Base-by-base conservation (phyloP, 2,888 invertebrate genomes). In the Bibio marci region DNA sequence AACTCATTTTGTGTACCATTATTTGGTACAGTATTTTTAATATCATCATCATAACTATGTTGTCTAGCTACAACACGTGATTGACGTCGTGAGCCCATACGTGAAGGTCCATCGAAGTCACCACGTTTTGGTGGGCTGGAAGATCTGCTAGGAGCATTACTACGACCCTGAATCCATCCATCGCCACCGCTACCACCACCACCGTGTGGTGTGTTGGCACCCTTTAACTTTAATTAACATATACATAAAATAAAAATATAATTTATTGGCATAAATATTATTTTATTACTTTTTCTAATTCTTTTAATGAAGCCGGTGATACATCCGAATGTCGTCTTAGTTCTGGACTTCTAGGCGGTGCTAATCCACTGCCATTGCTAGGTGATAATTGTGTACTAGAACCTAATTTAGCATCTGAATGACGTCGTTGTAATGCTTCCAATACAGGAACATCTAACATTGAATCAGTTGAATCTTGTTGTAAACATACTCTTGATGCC, bases 381-480 rank as follows among this genome's bases (percentile, higher is more conserved):
- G 67, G 65, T 3, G 57, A 57, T 12, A 67, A 59, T 42, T 66
- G 63, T 35, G 62, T 62, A 56, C 62, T 75, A 50, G 69, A 66
- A 38, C 75, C 72, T 39, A 78, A 60, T 51, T 76, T 69, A 12
- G 71, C 78, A 53, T 86, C 86, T 32, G 83, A 83, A 61, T 86
- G 86, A 19, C 86, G 71, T 43, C 86, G 70, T 55, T 80, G 81
- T 44, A 86, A 63, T 2, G 79, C 74, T 49, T 85, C 85, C 50
- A 80, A 66, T 38, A 81, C 72, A 2, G 86, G 86, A 43, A 85
- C 76, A 43, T 85, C 86, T 44, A 86, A 65, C 49, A 77, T 61
- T 3, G 83, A 83, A 58, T 86, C 86, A n/a, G 81, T 81, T 44
- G 83, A 85, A 55, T 85, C 83, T 55, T 83, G 83, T 4, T 76